Evolutionary conservation across 2,888 invertebrate genomes (phyloP), one percentile per base, ranked within the genome.

Genomic region (Drosophila percnosoma): DNA sequence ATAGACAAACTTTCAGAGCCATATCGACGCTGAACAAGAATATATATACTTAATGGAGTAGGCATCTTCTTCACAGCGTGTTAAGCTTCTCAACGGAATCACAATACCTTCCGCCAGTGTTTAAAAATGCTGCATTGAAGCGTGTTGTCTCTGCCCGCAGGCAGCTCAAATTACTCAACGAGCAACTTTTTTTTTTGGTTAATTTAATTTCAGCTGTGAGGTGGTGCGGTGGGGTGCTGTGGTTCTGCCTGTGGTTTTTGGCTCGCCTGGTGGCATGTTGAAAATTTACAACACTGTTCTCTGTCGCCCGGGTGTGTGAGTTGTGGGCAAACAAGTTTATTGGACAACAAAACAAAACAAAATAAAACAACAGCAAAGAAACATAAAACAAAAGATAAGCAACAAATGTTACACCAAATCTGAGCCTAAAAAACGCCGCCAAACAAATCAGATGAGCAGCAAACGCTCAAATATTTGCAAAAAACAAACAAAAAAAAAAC

Each of bases 381-480:
- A 21, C 31, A 11, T 42, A 15, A 49, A 68, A 48, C 2, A 36
- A 36, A 15, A n/a, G 57, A 38, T 24, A 57, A 36, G 34, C 33
- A 57, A 15, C 0, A 36, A 58, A 11, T 34, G 36, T 21, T 11
- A 48, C 45, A 64, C 51, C 40, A 63, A 64, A 49, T 49, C 29
- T 13, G 36, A 48, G 33, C 52, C 33, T 38, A 38, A 38, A 52
- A 38, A 42, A 45, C 18, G 2, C n/a, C 2, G 10, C 11, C 27
- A 18, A 57, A 38, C 27, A 55, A 34, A 61, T 60, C 67, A 40
- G 59, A 61, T 67, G 40, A 53, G 52, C 40, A 52, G 64, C 54
- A 71, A 54, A 62, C 72, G 69, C 52, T 45, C 27, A 80, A 82
- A 83, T 87, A 85, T 80, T 73, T 74, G 80, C 83, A 55, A 54